These are phyloP conservation scores for Pseudotriccus pelzelni DNA, from an alignment of 2,797 vertebrate species.

Conservation along the genomic window DNA sequence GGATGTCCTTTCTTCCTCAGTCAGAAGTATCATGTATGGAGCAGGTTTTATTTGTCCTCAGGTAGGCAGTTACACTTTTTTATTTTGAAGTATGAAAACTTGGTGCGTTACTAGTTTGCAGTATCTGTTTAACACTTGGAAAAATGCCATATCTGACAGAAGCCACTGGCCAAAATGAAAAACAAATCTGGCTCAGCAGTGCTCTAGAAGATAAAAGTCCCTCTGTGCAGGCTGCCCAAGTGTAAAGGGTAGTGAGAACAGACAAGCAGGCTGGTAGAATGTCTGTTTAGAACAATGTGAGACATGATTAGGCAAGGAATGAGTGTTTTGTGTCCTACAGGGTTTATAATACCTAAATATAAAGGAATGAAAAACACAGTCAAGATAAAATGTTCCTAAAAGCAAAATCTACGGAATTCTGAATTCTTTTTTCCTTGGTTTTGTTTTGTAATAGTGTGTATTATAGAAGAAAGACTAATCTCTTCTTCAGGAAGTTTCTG, in stretches of 20 bases:
- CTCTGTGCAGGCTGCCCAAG: neutral
- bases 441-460: neutral
- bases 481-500: neutral
- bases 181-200: neutral
- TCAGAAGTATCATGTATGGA: slow-evolving; percentile 88
- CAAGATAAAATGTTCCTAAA: neutral
- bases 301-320: neutral
- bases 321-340: neutral
- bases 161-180: neutral
- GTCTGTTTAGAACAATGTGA: neutral
- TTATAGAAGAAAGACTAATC: neutral
- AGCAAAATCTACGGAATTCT: neutral
- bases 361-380: neutral
- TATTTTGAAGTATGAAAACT: neutral
- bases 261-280: neutral
- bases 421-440: neutral
- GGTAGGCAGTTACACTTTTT: slow-evolving; percentile 71
- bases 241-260: neutral
- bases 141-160: neutral
- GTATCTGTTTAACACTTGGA: neutral
- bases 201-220: neutral
- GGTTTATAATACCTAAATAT: neutral
- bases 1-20: slow-evolving; percentile 79
- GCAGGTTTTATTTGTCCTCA: slow-evolving; percentile 92
- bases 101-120: neutral